These are phyloP conservation scores for Lepidonotus clava DNA, from an alignment of 2,888 invertebrate genomes.

Conservation along the genomic window DNA sequence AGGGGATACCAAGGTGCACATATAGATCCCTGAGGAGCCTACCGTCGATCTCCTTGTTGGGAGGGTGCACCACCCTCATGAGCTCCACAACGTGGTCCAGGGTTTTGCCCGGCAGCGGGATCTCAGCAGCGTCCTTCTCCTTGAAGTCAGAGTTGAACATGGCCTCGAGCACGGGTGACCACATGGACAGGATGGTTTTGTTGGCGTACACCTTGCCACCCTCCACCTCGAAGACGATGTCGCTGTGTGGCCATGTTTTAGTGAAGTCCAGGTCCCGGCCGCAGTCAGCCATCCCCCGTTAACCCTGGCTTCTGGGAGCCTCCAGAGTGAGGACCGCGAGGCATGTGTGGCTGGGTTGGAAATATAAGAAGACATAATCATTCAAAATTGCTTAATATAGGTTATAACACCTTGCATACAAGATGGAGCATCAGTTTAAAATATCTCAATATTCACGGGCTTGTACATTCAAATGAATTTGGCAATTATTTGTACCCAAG, in stretches of 20 bases:
- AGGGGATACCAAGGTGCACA: too few relatives aligned
- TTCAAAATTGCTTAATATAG: too few relatives aligned
- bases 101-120: conserved; percentile 49
- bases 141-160: conserved; percentile 49
- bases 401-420: too few relatives aligned
- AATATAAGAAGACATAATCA: too few relatives aligned
- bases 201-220: conserved; percentile 53
- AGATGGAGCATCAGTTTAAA: too few relatives aligned
- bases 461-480: too few relatives aligned
- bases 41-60: conserved; percentile 29
- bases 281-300: background rate
- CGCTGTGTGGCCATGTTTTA: conserved; percentile 52
- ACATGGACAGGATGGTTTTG: conserved; percentile 56
- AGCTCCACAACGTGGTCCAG: background rate
- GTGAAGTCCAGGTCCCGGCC: conserved; percentile 36
- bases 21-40: background rate
- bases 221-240: conserved; percentile 44
- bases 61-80: conserved; percentile 37
- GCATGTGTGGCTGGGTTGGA: too few relatives aligned
- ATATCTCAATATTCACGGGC: too few relatives aligned
- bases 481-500: too few relatives aligned
- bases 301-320: too few relatives aligned
- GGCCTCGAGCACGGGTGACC: conserved; percentile 56
- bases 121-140: conserved; percentile 47
- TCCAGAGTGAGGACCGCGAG: too few relatives aligned